Evolutionary conservation across 2,797 vertebrate genomes (phyloP).

Genomic region (Syndactyla subalaris): DNA sequence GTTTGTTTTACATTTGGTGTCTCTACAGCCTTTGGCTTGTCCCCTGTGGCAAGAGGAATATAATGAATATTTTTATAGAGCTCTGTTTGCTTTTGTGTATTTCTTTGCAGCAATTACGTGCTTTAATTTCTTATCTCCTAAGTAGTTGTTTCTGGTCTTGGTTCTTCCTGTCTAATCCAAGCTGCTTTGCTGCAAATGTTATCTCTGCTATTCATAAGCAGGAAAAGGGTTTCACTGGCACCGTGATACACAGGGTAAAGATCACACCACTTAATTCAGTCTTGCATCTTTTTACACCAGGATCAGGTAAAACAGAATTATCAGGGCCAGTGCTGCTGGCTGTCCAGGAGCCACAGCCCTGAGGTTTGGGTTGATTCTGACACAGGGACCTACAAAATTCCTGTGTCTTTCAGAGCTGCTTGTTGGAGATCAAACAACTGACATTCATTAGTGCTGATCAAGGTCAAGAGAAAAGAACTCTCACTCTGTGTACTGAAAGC

Average conservation of each 20-base stretch:
- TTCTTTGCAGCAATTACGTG: slow-evolving; percentile 17
- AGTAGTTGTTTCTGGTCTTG: background rate
- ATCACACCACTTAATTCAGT: background rate
- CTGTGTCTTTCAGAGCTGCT: background rate
- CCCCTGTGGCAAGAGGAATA: background rate
- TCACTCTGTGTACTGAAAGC: background rate
- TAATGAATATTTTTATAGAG: background rate
- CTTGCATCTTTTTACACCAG: background rate
- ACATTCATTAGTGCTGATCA: background rate
- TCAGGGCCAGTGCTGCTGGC: background rate
- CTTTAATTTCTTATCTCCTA: slow-evolving; percentile 1
- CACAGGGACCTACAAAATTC: background rate
- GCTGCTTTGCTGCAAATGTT: background rate
- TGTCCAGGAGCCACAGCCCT: background rate
- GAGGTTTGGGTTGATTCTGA: background rate
- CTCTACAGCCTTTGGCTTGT: background rate
- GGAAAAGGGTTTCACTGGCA: background rate
- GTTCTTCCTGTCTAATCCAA: background rate
- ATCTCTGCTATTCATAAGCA: background rate
- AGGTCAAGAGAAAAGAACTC: background rate
- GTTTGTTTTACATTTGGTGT: background rate
- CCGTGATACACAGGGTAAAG: background rate
- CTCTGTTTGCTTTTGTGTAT: background rate
- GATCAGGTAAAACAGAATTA: background rate
- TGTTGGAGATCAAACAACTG: background rate